These are phyloP conservation scores for Drosophila histrio DNA, from an alignment of 2,888 invertebrate species.

Conservation along the genomic window DNA sequence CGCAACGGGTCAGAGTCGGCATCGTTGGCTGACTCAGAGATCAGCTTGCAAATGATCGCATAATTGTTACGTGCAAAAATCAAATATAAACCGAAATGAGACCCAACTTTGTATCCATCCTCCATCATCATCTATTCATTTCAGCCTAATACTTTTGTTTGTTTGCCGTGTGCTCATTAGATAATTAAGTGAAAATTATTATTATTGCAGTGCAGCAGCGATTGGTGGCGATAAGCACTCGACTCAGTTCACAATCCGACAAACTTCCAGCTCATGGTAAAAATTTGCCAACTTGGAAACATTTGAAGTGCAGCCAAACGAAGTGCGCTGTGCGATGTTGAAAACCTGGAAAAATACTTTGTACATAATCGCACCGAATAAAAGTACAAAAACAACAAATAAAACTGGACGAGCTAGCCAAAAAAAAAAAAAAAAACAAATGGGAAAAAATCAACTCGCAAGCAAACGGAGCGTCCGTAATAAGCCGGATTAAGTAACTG, in stretches of 20 bases:
- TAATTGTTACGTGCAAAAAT: conserved; percentile 57
- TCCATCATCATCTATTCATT: conserved; percentile 32
- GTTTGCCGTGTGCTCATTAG: conserved; percentile 56
- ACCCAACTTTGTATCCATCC: conserved; percentile 6
- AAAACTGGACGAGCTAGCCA: conserved; percentile 7
- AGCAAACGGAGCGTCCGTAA: conserved; percentile 70
- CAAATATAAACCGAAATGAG: conserved; percentile 13
- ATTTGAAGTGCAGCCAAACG: conserved; percentile 72
- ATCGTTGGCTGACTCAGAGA: conserved; percentile 14
- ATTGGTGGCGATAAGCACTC: conserved; percentile 51
- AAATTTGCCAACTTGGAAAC: conserved; percentile 37
- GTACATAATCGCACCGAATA: conserved; percentile 37
- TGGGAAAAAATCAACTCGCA: conserved; percentile 41
- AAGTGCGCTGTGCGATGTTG: conserved; percentile 38
- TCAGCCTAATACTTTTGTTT: conserved; percentile 36
- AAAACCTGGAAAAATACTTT: conserved; percentile 29
- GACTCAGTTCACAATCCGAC: conserved; percentile 1
- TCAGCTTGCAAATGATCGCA: conserved; percentile 73
- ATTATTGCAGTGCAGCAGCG: conserved; percentile 62
- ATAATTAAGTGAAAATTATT: conserved; percentile 82
- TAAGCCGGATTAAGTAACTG: conserved; percentile 74
- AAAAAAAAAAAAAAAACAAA: conserved; percentile 20
- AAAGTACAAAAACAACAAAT: conserved; percentile 16
- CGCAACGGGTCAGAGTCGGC: conserved; percentile 34
- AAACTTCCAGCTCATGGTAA: conserved; percentile 31